phyloP scores from a whole-genome alignment of 2,888 invertebrate genomes.

The Nomada ruficornis region DNA sequence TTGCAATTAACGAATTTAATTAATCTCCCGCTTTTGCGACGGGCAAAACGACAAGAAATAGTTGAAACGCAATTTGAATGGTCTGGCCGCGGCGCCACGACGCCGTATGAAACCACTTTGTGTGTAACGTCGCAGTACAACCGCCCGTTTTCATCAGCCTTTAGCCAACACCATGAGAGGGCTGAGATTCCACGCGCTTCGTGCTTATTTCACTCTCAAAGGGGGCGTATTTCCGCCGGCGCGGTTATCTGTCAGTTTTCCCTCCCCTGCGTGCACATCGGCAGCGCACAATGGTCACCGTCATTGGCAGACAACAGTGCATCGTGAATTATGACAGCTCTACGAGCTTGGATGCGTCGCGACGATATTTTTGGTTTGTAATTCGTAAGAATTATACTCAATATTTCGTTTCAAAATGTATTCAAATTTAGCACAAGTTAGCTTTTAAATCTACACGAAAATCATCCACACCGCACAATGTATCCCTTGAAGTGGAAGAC shows the following conservation, averaged over 20 bases:
- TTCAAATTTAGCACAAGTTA: too few relatives aligned
- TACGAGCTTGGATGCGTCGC: too few relatives aligned
- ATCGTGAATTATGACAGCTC: too few relatives aligned
- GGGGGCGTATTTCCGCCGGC: constrained; percentile 37
- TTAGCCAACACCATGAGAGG: constrained; percentile 41
- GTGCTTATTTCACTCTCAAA: constrained; percentile 58
- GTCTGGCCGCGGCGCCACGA: constrained; percentile 57
- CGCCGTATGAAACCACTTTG: constrained; percentile 69
- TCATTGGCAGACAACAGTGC: too few relatives aligned
- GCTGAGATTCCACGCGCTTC: constrained; percentile 60
- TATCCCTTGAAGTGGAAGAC: too few relatives aligned
- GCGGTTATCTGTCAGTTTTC: constrained; percentile 37
- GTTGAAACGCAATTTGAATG: constrained; percentile 79
- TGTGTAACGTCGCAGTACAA: constrained; percentile 64
- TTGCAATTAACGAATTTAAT: constrained; percentile 84
- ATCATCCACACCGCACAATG: too few relatives aligned
- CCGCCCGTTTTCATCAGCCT: constrained; percentile 51
- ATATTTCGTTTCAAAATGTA: too few relatives aligned
- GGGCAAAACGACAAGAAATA: constrained; percentile 77
- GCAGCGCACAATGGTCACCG: not conserved
- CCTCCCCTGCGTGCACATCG: not conserved
- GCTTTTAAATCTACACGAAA: too few relatives aligned
- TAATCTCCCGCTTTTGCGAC: constrained; percentile 78
- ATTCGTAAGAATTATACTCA: too few relatives aligned
- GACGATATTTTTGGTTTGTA: too few relatives aligned